Percentiles rank a stretch among this genome's conserved stretches.
Evolutionary conservation across 2,888 invertebrate species (phyloP).

Genomic region (Cheilosia soror): DNA sequence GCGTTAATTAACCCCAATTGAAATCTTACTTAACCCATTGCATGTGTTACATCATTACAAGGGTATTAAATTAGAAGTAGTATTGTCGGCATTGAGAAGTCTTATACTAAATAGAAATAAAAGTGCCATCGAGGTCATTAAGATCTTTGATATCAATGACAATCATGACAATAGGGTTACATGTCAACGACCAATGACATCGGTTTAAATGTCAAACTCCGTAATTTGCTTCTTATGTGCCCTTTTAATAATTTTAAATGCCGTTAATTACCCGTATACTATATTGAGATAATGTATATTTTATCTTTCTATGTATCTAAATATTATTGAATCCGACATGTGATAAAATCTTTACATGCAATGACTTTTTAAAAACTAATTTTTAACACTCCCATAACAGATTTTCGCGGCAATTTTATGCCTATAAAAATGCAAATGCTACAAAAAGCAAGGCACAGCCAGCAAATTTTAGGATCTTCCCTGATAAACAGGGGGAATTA

Average conservation of each 20-base stretch:
- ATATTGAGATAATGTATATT: no score
- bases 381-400: not conserved
- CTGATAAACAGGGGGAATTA: conserved; percentile 18
- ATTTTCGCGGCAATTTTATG: not conserved
- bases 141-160: conserved; percentile 12
- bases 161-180: conserved; percentile 10
- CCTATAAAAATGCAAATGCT: conserved; percentile 11
- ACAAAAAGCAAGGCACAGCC: conserved; percentile 3
- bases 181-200: conserved; percentile 14
- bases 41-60: conserved; percentile 38
- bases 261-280: no score
- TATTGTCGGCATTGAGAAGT: not conserved
- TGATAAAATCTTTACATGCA: no score
- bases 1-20: conserved; percentile 64
- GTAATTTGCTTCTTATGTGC: no score
- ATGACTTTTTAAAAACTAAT: no score
- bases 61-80: conserved; percentile 50
- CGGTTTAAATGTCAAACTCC: no score
- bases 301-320: no score
- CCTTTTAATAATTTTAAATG: no score
- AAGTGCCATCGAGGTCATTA: conserved; percentile 1
- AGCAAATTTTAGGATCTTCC: conserved; percentile 6
- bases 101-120: not conserved
- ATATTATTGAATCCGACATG: no score
- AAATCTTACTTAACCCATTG: conserved; percentile 53